Conservation (phyloP, 2,113 vertebrate genomes). For the Chauna torquata region DNA sequence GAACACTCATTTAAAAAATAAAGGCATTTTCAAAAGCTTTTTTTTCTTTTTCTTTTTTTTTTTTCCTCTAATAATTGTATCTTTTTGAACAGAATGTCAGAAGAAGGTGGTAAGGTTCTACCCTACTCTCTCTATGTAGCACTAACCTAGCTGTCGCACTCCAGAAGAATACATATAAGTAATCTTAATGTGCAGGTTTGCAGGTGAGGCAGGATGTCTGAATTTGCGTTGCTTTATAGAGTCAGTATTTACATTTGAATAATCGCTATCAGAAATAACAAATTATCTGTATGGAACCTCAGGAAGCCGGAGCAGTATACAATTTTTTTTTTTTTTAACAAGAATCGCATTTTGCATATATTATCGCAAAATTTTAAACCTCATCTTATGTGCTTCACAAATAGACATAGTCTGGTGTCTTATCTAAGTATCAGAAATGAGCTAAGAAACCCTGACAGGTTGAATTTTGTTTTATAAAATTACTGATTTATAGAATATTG, state of each 20-base stretch:
- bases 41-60: neutral
- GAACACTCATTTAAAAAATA: neutral
- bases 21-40: neutral
- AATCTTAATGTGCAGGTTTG: conserved; percentile 54
- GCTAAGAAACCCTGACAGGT: neutral
- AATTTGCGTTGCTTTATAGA: conserved; percentile 41
- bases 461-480: neutral
- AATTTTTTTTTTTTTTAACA: neutral
- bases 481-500: neutral
- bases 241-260: conserved; percentile 63
- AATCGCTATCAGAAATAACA: conserved; percentile 64
- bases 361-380: neutral
- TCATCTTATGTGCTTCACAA: neutral
- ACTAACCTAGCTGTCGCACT: conserved; percentile 21
- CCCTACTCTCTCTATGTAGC: neutral
- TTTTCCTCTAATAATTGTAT: neutral
- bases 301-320: conserved; percentile 21
- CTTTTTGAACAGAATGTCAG: neutral
- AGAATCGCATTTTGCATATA: neutral
- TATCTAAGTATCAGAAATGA: neutral
- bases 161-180: neutral
- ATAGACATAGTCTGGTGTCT: neutral
- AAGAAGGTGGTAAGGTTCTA: neutral
- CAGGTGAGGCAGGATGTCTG: conserved; percentile 28
- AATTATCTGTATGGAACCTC: neutral